A percentile compares a stretch with the other conserved stretches of the same genome.
phyloP scores from a whole-genome alignment of 2,888 invertebrate species.

The Endomychus coccineus region DNA sequence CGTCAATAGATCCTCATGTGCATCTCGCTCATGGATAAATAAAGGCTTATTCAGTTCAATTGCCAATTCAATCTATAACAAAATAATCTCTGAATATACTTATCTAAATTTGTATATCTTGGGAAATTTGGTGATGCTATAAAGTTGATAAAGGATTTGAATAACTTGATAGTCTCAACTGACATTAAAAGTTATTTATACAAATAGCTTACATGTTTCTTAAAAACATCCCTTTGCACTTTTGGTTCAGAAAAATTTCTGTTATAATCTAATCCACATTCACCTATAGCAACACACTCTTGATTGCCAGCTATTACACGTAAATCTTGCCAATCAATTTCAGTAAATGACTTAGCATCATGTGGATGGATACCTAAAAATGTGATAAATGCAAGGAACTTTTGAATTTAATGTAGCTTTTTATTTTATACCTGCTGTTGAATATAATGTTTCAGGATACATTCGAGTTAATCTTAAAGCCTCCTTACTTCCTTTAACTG shows the following conservation, averaged over 20 bases:
- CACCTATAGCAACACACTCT: slow-evolving; percentile 90
- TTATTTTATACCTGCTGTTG: slow-evolving; percentile 64
- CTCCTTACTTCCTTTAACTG: slow-evolving; percentile 83
- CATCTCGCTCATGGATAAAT: slow-evolving; percentile 87
- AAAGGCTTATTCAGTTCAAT: slow-evolving; percentile 80
- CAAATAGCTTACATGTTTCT: slow-evolving; percentile 59
- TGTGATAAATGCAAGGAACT: too few species aligned
- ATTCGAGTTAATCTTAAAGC: slow-evolving; percentile 81
- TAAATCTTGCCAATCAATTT: slow-evolving; percentile 73
- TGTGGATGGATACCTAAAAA: slow-evolving; percentile 80
- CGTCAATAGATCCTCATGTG: slow-evolving; percentile 75
- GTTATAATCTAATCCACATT: slow-evolving; percentile 91
- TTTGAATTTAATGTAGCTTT: background rate
- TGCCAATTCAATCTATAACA: slow-evolving; percentile 73
- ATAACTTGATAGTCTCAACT: too few species aligned
- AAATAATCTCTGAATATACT: too few species aligned
- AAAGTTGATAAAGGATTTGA: too few species aligned
- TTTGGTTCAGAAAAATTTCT: slow-evolving; percentile 89
- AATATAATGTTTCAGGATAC: slow-evolving; percentile 84
- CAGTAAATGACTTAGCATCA: slow-evolving; percentile 80
- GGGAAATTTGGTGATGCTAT: too few species aligned
- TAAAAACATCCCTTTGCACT: slow-evolving; percentile 78
- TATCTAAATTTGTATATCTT: too few species aligned
- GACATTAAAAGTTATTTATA: too few species aligned
- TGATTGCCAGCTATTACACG: slow-evolving; percentile 68